Evolutionary conservation across 2,797 vertebrate species (phyloP).

Genomic region (Sebastes hubbsi): DNA sequence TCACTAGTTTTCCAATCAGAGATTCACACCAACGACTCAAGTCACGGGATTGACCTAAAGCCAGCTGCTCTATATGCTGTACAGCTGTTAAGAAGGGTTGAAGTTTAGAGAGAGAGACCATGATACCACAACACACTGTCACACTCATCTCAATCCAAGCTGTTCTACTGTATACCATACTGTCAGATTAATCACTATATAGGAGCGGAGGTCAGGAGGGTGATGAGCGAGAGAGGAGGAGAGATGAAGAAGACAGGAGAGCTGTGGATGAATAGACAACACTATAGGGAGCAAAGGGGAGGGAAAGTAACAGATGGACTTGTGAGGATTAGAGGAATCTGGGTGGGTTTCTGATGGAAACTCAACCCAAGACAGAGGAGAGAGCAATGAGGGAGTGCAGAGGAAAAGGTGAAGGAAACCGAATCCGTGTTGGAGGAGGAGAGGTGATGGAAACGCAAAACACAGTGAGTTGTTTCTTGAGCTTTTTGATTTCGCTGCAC

Average conservation of each 20-base stretch:
- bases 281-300: slow-evolving; percentile 41
- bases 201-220: slow-evolving; percentile 35
- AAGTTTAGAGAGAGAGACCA: slow-evolving; percentile 21
- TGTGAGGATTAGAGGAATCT: slow-evolving; percentile 72
- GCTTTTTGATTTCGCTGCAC: neutral
- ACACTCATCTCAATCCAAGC: slow-evolving; percentile 24
- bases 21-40: neutral
- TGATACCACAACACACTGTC: neutral
- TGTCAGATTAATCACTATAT: slow-evolving; percentile 47
- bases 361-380: slow-evolving; percentile 48
- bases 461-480: slow-evolving; percentile 25
- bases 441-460: neutral
- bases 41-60: slow-evolving; percentile 12
- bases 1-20: slow-evolving; percentile 8
- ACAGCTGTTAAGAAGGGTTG: slow-evolving; percentile 27
- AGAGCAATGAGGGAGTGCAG: slow-evolving; percentile 20
- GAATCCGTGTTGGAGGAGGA: neutral
- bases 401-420: slow-evolving; percentile 28
- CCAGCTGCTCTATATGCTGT: neutral
- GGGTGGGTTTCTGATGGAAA: slow-evolving; percentile 65
- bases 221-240: neutral
- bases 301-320: slow-evolving; percentile 72
- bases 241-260: slow-evolving; percentile 22
- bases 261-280: slow-evolving; percentile 15
- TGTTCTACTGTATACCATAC: slow-evolving; percentile 20